Percentiles rank a stretch among this genome's conserved stretches.
Conservation (phyloP, 1,140 invertebrate genomes). For the Hycleus cichorii region DNA sequence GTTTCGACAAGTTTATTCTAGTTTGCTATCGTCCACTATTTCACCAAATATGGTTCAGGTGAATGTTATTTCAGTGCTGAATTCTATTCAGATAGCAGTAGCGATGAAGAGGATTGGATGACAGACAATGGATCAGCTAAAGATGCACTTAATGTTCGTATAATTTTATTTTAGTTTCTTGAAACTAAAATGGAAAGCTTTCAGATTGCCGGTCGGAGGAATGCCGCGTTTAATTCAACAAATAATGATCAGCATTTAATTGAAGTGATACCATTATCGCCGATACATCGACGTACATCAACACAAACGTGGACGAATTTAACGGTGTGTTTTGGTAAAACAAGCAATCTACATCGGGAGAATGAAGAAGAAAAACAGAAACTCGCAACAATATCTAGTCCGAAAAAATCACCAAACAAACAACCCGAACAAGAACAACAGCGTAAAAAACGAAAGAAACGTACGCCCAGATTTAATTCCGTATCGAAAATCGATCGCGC, state of each 20-base stretch:
- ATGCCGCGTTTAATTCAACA: neutral
- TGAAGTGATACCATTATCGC: conserved; percentile 47
- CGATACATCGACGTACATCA: conserved; percentile 29
- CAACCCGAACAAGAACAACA: conserved; percentile 35
- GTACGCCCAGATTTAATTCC: conserved; percentile 62
- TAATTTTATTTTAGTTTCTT: neutral
- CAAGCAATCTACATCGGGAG: no score
- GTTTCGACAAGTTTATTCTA: conserved; percentile 30
- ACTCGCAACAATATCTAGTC: neutral
- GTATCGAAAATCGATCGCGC: conserved; percentile 73
- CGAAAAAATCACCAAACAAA: conserved; percentile 4
- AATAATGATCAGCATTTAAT: conserved; percentile 29
- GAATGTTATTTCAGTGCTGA: conserved; percentile 73
- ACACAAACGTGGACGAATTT: conserved; percentile 26
- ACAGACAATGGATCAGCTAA: neutral
- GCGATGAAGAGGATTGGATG: conserved; percentile 47
- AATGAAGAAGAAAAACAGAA: no score
- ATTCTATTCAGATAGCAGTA: conserved; percentile 51
- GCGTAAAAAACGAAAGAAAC: conserved; percentile 44
- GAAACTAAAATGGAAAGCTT: neutral
- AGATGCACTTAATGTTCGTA: conserved; percentile 1
- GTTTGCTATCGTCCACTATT: conserved; percentile 84
- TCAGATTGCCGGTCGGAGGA: neutral
- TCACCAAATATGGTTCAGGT: conserved; percentile 82
- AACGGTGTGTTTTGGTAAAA: conserved; percentile 20